phyloP scores from a whole-genome alignment of 2,888 invertebrate species.

The Meganola albula region DNA sequence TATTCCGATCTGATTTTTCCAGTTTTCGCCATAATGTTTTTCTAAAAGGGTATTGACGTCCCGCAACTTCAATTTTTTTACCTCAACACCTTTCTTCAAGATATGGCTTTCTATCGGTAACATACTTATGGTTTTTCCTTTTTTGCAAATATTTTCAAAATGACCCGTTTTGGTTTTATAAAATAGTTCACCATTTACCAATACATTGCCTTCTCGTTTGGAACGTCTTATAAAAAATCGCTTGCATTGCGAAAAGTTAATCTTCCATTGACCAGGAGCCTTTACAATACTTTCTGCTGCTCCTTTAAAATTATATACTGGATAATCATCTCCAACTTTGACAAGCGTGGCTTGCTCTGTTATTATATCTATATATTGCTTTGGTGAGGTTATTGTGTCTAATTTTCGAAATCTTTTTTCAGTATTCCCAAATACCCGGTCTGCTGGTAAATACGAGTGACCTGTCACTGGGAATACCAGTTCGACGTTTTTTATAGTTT shows the following conservation, averaged over 20 bases:
- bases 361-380: neutral
- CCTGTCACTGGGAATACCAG: conserved; percentile 7
- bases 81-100: too few relatives aligned
- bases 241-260: neutral
- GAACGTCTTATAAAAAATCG: neutral
- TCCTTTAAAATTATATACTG: neutral
- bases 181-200: neutral
- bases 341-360: neutral
- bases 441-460: conserved; percentile 1
- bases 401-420: neutral
- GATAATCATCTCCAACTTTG: neutral
- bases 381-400: neutral
- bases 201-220: neutral
- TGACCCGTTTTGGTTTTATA: neutral
- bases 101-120: neutral
- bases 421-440: neutral
- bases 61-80: too few relatives aligned
- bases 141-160: neutral
- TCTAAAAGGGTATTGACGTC: too few relatives aligned
- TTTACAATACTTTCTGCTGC: neutral
- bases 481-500: conserved; percentile 5
- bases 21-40: too few relatives aligned
- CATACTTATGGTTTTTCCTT: neutral
- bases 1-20: too few relatives aligned
- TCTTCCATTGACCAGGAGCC: neutral